phyloP scores from a whole-genome alignment of 1,140 invertebrate species.

The Drosophila aff. region DNA sequence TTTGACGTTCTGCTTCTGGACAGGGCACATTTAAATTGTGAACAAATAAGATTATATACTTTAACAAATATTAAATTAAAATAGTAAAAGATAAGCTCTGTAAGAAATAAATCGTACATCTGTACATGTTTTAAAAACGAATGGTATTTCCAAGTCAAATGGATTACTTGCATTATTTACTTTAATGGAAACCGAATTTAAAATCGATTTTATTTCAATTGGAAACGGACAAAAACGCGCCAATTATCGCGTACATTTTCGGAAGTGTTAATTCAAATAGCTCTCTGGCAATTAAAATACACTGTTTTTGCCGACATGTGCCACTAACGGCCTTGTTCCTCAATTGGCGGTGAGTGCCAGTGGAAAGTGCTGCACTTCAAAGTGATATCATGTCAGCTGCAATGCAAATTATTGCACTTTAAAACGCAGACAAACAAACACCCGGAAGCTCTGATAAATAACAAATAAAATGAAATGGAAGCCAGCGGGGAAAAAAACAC shows the following conservation, averaged over 20 bases:
- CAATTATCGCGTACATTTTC: constrained; percentile 27
- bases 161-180: not conserved
- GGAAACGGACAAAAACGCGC: constrained; percentile 9
- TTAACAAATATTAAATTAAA: not conserved
- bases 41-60: not conserved
- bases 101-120: too few relatives aligned
- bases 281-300: constrained; percentile 18
- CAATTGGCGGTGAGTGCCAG: constrained; percentile 36
- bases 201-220: constrained; percentile 12
- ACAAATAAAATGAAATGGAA: not conserved
- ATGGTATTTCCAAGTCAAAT: not conserved
- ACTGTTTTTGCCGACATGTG: constrained; percentile 17
- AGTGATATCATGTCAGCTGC: constrained; percentile 51
- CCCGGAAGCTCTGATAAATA: not conserved
- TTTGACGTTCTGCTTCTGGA: constrained; percentile 14
- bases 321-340: constrained; percentile 33
- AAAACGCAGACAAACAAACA: constrained; percentile 28
- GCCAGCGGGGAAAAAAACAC: constrained; percentile 8
- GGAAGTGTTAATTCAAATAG: constrained; percentile 42
- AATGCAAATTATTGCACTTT: constrained; percentile 62
- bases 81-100: too few relatives aligned
- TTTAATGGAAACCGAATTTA: not conserved
- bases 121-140: not conserved
- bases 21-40: not conserved
- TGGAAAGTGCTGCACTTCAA: constrained; percentile 26